Evolutionary conservation across 1,140 invertebrate species (phyloP), one percentile per base, ranked within the genome.

Genomic region (Vollenhovia emeryi): DNA sequence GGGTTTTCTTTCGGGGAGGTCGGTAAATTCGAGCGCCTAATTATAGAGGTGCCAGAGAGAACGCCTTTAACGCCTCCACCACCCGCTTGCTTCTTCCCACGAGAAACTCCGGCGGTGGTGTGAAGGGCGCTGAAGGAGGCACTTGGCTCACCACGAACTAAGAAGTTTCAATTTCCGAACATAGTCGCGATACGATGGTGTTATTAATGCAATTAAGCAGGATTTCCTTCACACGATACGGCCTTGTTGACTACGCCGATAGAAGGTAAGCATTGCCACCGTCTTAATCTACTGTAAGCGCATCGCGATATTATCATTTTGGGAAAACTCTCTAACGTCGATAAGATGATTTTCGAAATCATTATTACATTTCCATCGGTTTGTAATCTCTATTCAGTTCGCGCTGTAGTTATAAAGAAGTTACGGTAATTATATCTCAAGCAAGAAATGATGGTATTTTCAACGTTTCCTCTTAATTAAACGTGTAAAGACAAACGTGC

Each of bases 141-240:
- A 66, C 75, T 79, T 66, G 76, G 43, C 59, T 68, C 84, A 57
- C 80, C 71, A 62, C 80, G 55, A 84, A 80, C 84, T 85, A 85
- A 78, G 84, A 85, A 85, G 76, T 85, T 85, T 80, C 84, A 85
- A 85, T 85, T 85, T 85, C 84, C 75, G 84, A 85, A 85, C 74
- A 82, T 82, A 82, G 78, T 82, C 78, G 50, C 66, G 78, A 69
- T 50, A 71, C 78, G 64, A 80, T 52, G 64, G 68, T 82, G 66
- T 82, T 82, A 82, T 82, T 82, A 82, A 82, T 82, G 66, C 66
- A 82, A 82, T 82, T 82, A 82, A 82, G 66, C 66, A 59, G 78
- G 66, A 82, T 82, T 82, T 82, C 78, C 78, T 82, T 82, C 78
- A 73, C 66, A 82, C 78, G 66, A 82, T 82, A 82, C 36, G 36